These are phyloP conservation scores for Lathamus discolor DNA, from an alignment of 2,113 vertebrate species.

Conservation along the genomic window DNA sequence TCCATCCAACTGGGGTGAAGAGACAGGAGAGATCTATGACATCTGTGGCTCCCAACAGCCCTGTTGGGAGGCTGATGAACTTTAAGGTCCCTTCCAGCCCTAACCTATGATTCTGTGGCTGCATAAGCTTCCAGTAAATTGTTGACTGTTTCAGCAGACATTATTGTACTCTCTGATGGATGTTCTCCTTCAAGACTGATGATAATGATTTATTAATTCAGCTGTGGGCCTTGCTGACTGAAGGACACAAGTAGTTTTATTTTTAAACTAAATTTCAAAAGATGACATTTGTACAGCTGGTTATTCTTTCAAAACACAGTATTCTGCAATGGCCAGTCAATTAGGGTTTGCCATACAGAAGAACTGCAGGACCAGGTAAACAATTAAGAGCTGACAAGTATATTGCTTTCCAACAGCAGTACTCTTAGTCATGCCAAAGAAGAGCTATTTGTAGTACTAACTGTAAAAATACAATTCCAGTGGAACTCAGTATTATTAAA, in stretches of 20 bases:
- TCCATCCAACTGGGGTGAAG: background rate
- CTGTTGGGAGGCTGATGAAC: background rate
- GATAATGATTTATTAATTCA: background rate
- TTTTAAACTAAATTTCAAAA: background rate
- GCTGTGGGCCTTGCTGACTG: background rate
- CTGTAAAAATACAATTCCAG: background rate
- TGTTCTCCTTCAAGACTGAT: background rate
- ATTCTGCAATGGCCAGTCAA: background rate
- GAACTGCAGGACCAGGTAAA: background rate
- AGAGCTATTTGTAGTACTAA: background rate
- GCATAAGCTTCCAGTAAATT: background rate
- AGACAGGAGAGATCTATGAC: background rate
- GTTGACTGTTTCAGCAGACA: background rate
- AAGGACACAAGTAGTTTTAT: background rate
- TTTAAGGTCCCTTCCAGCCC: background rate
- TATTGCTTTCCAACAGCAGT: background rate
- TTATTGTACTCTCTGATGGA: background rate
- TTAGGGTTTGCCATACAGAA: background rate
- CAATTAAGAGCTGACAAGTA: background rate
- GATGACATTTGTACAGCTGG: background rate
- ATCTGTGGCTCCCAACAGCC: background rate
- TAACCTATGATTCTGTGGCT: background rate
- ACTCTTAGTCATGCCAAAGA: background rate
- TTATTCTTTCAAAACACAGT: background rate
- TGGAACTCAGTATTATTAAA: background rate